Percentiles rank a stretch among this genome's conserved stretches.
Conservation (phyloP, 2,888 invertebrate genomes). For the Archips xylosteana region DNA sequence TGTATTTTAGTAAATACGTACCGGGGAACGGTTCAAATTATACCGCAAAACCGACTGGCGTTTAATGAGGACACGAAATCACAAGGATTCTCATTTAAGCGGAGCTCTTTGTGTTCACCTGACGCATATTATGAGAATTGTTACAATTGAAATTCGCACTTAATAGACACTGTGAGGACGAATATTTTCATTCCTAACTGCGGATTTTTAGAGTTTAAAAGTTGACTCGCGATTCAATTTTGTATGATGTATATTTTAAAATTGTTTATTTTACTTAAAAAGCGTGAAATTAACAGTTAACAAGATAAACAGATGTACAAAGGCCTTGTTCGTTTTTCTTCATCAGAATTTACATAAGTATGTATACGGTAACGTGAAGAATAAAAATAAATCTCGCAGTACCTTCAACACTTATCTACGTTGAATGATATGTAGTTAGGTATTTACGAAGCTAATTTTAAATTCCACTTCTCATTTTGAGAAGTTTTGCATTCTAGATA, state of each 20-base stretch:
- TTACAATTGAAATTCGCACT: constrained; percentile 18
- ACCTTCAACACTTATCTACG: no score
- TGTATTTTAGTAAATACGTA: not conserved
- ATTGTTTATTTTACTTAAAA: no score
- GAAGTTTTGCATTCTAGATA: no score
- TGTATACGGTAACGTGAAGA: no score
- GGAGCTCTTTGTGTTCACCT: constrained; percentile 30
- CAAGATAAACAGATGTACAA: no score
- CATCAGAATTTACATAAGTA: no score
- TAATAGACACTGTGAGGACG: not conserved
- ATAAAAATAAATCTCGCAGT: no score
- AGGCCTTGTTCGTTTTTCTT: no score
- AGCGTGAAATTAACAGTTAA: no score
- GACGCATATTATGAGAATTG: constrained; percentile 13
- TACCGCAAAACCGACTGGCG: constrained; percentile 35
- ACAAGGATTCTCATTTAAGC: constrained; percentile 39
- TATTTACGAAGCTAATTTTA: no score
- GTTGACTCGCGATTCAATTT: not conserved
- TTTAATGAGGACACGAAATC: constrained; percentile 35
- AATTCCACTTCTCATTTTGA: no score
- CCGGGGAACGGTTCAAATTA: constrained; percentile 30
- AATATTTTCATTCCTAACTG: not conserved
- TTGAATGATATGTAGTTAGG: no score
- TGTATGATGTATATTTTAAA: not conserved
- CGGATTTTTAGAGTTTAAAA: not conserved